Conservation (phyloP, 1,140 invertebrate species). For the Pristionchus pacificus region DNA sequence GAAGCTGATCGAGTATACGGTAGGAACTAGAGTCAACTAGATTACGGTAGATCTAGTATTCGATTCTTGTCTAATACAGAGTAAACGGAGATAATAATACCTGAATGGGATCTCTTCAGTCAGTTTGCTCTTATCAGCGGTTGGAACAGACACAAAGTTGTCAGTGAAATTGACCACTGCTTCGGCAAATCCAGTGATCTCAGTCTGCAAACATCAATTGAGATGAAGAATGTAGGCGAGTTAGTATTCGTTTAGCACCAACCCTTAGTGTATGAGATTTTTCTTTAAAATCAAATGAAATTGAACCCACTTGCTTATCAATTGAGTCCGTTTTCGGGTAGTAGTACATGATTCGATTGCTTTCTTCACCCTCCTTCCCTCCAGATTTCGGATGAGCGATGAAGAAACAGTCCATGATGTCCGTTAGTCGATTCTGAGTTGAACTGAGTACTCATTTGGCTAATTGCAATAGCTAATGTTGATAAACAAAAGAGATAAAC, state of each 20-base stretch:
- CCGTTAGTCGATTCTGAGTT: slow-evolving; percentile 12
- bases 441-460: no score
- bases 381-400: slow-evolving; percentile 35
- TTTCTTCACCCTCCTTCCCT: slow-evolving; percentile 34
- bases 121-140: neutral
- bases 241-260: neutral
- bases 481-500: neutral
- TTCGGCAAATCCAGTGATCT: slow-evolving; percentile 38
- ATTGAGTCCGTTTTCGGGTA: slow-evolving; percentile 30
- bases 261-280: neutral
- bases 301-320: slow-evolving; percentile 29
- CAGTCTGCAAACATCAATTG: slow-evolving; percentile 23
- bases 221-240: neutral
- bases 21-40: no score
- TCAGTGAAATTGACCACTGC: slow-evolving; percentile 40
- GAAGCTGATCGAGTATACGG: neutral
- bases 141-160: slow-evolving; percentile 19
- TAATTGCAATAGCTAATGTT: no score
- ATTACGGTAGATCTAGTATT: no score
- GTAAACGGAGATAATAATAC: no score
- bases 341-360: slow-evolving; percentile 38
- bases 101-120: slow-evolving; percentile 7
- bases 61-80: no score
- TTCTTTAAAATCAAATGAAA: slow-evolving; percentile 13
- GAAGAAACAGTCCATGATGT: slow-evolving; percentile 39